Conservation (phyloP, 2,113 vertebrate genomes). For the Clarias batrachus region DNA sequence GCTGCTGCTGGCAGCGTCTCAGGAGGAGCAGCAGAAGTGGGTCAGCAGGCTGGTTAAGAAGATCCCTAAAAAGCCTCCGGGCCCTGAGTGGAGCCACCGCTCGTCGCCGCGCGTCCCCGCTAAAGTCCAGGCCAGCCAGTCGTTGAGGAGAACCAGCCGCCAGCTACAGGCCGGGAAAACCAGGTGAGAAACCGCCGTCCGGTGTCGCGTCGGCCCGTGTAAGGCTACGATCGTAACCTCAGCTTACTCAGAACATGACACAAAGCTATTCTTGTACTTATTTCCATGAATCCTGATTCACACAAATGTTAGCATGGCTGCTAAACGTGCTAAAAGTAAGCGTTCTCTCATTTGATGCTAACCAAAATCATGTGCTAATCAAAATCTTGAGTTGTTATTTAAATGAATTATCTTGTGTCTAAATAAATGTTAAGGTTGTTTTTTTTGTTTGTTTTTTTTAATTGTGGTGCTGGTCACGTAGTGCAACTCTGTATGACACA, state of each 20-base stretch:
- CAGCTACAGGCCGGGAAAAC: constrained; percentile 92
- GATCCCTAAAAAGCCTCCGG: constrained; percentile 95
- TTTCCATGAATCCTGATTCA: neutral
- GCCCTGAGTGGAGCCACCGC: constrained; percentile 86
- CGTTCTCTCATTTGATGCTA: neutral
- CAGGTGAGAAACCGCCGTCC: constrained; percentile 76
- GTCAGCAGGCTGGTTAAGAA: constrained; percentile 95
- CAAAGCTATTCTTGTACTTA: neutral
- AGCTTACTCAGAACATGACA: neutral
- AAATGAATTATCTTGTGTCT: neutral
- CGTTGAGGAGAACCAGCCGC: constrained; percentile 89
- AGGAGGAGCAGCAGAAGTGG: constrained; percentile 98
- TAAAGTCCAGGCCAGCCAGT: constrained; percentile 94
- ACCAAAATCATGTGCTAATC: neutral
- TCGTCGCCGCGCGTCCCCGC: constrained; percentile 93
- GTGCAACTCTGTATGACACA: constrained; percentile 54
- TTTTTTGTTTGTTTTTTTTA: neutral
- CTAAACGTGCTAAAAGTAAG: too few relatives aligned
- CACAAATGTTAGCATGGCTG: neutral
- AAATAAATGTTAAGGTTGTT: neutral
- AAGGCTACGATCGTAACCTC: neutral
- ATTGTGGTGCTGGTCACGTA: constrained; percentile 42
- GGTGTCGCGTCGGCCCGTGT: neutral
- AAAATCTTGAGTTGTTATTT: neutral
- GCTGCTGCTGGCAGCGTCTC: constrained; percentile 88